Evolutionary conservation across 1,140 invertebrate genomes (phyloP).

Genomic region (Drosophila navojoa): DNA sequence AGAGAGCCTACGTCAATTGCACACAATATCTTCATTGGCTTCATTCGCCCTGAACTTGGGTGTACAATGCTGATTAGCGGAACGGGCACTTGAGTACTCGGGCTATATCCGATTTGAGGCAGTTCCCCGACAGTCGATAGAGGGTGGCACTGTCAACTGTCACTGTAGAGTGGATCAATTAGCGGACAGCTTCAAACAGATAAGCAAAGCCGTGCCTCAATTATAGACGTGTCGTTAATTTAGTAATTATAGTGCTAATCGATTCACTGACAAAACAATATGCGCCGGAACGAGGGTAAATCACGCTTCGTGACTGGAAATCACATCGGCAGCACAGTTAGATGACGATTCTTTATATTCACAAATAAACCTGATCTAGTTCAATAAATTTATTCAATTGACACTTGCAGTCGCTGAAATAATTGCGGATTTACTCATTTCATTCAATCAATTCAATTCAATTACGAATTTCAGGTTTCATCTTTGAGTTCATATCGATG

Average conservation of each 20-base stretch:
- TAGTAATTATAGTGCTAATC: conserved; percentile 29
- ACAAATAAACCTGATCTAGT: conserved; percentile 29
- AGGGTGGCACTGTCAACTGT: conserved; percentile 1
- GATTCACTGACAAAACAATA: conserved; percentile 12
- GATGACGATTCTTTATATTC: background rate
- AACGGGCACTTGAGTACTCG: conserved; percentile 4
- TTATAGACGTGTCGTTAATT: conserved; percentile 31
- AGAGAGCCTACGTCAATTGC: background rate
- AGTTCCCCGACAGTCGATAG: conserved; percentile 11
- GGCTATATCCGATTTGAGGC: conserved; percentile 19
- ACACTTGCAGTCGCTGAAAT: conserved; percentile 1
- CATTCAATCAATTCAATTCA: background rate
- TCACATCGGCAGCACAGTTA: background rate
- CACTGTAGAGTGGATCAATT: conserved; percentile 14
- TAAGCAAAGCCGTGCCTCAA: background rate
- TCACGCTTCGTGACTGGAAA: conserved; percentile 6
- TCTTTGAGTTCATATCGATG: conserved; percentile 97
- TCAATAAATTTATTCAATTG: conserved; percentile 30
- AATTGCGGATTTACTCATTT: background rate
- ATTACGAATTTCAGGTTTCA: conserved; percentile 87
- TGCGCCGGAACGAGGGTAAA: background rate
- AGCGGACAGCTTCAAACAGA: background rate
- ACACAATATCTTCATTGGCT: conserved; percentile 4
- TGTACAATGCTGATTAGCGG: conserved; percentile 28
- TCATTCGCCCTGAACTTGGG: conserved; percentile 34